A percentile compares a stretch with the other conserved stretches of the same genome.
Conservation (phyloP, 2,797 vertebrate genomes). For the Poecile montanus region DNA sequence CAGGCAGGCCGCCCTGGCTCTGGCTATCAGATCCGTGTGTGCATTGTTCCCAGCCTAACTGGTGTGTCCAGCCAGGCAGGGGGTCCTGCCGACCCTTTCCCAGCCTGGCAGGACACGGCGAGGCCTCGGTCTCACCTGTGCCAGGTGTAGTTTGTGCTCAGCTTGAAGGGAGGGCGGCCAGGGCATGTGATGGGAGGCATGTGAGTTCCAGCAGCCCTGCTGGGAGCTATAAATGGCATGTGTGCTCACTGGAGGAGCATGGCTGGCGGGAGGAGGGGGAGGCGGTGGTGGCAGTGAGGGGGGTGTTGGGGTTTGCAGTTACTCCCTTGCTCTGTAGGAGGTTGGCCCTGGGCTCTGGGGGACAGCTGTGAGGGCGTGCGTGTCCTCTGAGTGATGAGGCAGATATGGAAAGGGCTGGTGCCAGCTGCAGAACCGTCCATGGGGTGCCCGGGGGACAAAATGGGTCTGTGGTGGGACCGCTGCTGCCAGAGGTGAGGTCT, state of each 20-base stretch:
- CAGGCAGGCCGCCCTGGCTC: rapidly evolving
- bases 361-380: background rate
- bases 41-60: background rate
- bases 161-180: background rate
- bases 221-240: slow-evolving; percentile 66
- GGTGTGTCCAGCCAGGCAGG: background rate
- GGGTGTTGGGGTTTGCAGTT: background rate
- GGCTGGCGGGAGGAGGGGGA: slow-evolving; percentile 21
- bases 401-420: background rate
- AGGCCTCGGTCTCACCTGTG: background rate
- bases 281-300: background rate
- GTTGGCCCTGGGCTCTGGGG: background rate
- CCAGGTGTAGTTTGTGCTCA: slow-evolving; percentile 7
- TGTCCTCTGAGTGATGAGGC: background rate
- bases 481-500: background rate
- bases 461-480: background rate
- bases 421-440: rapidly evolving
- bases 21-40: rapidly evolving
- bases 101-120: rapidly evolving
- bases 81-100: background rate
- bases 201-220: slow-evolving; percentile 38
- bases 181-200: slow-evolving; percentile 63
- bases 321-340: background rate
- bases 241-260: slow-evolving; percentile 64
- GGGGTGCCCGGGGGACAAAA: background rate